Evolutionary conservation across 2,797 vertebrate genomes (phyloP).

Genomic region (Danio jaintianensis): DNA sequence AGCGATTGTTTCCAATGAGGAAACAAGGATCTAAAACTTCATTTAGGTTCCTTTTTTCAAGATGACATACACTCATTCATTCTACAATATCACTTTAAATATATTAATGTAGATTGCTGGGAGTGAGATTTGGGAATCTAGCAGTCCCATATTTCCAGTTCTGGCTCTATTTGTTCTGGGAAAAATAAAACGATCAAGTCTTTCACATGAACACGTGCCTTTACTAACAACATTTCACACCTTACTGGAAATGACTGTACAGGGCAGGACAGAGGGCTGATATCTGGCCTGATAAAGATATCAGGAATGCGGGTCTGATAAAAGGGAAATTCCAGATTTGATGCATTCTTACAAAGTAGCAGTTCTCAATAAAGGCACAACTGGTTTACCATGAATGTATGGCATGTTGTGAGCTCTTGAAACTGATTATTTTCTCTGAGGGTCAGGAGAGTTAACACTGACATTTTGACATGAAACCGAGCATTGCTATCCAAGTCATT

Average conservation of each 20-base stretch:
- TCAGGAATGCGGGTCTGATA: conserved; percentile 75
- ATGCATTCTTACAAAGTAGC: conserved; percentile 47
- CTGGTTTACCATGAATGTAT: conserved; percentile 40
- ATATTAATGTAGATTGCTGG: not conserved
- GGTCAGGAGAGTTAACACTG: not conserved
- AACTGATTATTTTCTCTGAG: conserved; percentile 18
- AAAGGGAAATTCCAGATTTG: conserved; percentile 65
- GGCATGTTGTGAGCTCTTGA: conserved; percentile 37
- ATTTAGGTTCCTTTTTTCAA: too few species aligned
- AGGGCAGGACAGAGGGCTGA: conserved; percentile 57
- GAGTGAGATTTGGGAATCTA: not conserved
- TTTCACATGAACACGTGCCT: conserved; percentile 5
- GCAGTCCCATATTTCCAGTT: conserved; percentile 31
- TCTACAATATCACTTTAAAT: too few species aligned
- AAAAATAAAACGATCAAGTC: not conserved
- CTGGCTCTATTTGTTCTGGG: conserved; percentile 21
- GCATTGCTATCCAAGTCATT: not conserved
- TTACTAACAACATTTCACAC: conserved; percentile 52
- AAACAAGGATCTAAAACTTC: too few species aligned
- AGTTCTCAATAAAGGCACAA: conserved; percentile 27
- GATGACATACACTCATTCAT: too few species aligned
- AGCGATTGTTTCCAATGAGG: too few species aligned
- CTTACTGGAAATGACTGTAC: conserved; percentile 66
- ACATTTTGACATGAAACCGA: conserved; percentile 30
- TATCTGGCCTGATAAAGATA: conserved; percentile 74